Percentiles rank a stretch among this genome's conserved stretches.
Conservation (phyloP, 2,797 vertebrate species). For the Schizopygopsis pylzovi region DNA sequence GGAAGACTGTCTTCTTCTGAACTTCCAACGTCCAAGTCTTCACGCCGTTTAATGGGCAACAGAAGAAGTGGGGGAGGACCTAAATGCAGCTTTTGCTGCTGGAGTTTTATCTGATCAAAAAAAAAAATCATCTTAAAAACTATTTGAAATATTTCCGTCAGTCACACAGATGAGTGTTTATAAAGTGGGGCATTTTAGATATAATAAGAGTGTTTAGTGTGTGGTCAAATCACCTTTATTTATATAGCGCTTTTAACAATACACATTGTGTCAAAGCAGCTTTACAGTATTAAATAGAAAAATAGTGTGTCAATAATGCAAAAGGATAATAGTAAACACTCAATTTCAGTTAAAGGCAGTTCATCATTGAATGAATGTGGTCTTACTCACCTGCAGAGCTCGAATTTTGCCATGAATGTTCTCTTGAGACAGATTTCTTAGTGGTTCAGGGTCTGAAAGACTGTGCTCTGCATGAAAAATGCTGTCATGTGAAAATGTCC, state of each 20-base stretch:
- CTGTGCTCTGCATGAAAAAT: constrained; percentile 88
- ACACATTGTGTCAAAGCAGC: no score
- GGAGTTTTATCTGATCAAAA: constrained; percentile 85
- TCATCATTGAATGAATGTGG: no score
- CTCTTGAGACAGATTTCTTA: constrained; percentile 88
- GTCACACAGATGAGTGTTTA: neutral
- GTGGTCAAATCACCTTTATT: neutral
- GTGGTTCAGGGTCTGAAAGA: constrained; percentile 78
- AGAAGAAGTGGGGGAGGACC: constrained; percentile 80
- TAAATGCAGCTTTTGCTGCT: constrained; percentile 86
- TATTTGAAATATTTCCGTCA: neutral
- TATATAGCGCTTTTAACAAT: no score
- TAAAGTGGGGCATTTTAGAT: neutral
- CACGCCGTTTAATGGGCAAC: constrained; percentile 75
- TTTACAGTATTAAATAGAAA: no score
- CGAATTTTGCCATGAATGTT: constrained; percentile 90
- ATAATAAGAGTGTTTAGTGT: neutral
- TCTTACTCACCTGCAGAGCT: constrained; percentile 85
- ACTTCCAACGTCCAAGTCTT: constrained; percentile 76
- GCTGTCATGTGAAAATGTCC: constrained; percentile 93
- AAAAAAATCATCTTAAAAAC: neutral
- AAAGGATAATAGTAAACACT: no score
- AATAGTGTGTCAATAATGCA: no score
- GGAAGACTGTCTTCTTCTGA: constrained; percentile 83
- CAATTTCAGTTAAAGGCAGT: no score